Evolutionary conservation across 2,888 invertebrate genomes (phyloP).

Genomic region (Amphipoea lucens): DNA sequence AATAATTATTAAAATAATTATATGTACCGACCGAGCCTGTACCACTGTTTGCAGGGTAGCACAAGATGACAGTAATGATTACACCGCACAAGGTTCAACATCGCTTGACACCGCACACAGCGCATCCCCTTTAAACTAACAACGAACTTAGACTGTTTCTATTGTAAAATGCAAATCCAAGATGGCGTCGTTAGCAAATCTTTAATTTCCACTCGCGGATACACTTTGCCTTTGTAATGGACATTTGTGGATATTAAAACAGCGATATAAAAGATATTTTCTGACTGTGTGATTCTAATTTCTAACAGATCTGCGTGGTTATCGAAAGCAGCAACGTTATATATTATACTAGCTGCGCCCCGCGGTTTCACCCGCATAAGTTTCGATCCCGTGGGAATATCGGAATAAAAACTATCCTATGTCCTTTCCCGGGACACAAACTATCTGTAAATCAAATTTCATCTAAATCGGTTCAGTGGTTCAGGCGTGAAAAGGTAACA

Average conservation of each 20-base stretch:
- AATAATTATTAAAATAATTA: background rate
- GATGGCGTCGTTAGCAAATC: conserved; percentile 63
- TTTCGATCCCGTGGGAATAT: too few relatives aligned
- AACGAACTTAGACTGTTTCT: conserved; percentile 17
- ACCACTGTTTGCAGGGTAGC: background rate
- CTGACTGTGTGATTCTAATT: background rate
- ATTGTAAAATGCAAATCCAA: conserved; percentile 63
- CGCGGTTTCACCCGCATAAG: too few relatives aligned
- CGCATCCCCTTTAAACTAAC: background rate
- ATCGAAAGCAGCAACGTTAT: background rate
- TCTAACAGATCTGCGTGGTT: background rate
- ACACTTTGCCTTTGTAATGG: conserved; percentile 67
- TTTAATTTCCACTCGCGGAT: conserved; percentile 69
- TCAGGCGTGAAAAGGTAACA: too few relatives aligned
- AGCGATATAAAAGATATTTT: conserved; percentile 13
- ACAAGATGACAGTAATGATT: background rate
- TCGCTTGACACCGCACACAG: background rate
- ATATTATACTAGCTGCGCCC: too few relatives aligned
- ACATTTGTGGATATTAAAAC: conserved; percentile 48
- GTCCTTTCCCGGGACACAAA: too few relatives aligned
- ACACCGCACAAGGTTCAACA: background rate
- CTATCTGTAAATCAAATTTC: too few relatives aligned
- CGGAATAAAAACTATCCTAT: too few relatives aligned
- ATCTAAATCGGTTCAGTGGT: too few relatives aligned
- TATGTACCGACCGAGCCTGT: background rate